A percentile compares a stretch with the other conserved stretches of the same genome.
Evolutionary conservation across 2,797 vertebrate species (phyloP).

Genomic region (Eulemur rubriventer): DNA sequence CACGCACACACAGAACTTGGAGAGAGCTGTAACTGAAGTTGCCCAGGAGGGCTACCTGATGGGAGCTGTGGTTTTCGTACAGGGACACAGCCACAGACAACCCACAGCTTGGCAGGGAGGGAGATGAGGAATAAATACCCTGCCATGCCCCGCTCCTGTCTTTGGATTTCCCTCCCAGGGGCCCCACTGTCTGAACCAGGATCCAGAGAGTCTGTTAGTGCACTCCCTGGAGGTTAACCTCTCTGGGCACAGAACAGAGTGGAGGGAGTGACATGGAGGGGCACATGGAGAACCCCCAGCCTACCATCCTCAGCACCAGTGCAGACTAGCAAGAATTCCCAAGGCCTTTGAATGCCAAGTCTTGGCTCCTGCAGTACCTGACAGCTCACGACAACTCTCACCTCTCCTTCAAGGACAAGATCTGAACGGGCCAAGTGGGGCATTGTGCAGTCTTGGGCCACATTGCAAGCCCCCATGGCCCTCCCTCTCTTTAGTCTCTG

Average conservation of each 20-base stretch:
- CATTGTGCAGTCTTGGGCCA: conserved; percentile 25
- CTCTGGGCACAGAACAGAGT: not conserved
- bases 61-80: not conserved
- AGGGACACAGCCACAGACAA: not conserved
- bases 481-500: not conserved
- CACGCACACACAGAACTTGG: not conserved
- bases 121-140: not conserved
- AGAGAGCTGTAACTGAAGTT: not conserved
- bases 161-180: not conserved
- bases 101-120: not conserved
- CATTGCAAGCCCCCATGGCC: conserved; percentile 16
- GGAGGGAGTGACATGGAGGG: not conserved
- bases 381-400: conserved; percentile 6
- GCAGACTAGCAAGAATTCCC: not conserved
- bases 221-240: not conserved
- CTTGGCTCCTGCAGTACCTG: not conserved
- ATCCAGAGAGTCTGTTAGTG: not conserved
- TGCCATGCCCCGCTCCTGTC: not conserved
- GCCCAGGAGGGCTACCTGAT: not conserved
- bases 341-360: not conserved
- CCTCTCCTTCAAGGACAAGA: conserved; percentile 31
- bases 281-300: not conserved
- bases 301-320: not conserved
- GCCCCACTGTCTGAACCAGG: not conserved
- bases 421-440: conserved; percentile 19